These are phyloP conservation scores for Drosophila helvetica DNA, from an alignment of 2,888 invertebrate species.

Conservation along the genomic window DNA sequence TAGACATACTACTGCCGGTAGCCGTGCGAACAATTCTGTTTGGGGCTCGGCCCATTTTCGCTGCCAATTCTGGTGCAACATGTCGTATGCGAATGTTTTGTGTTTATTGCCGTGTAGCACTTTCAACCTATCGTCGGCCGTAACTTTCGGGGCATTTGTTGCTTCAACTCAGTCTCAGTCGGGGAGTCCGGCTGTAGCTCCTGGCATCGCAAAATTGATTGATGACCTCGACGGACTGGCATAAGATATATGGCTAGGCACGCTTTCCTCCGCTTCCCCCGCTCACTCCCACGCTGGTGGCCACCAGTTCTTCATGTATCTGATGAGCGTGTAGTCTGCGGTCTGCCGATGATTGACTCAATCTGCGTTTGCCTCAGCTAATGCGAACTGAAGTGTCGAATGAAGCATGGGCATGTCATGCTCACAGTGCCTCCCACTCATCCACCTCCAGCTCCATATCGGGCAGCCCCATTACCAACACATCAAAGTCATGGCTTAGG, in stretches of 20 bases:
- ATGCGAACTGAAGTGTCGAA: slow-evolving; percentile 55
- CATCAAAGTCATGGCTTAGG: slow-evolving; percentile 30
- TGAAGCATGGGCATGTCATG: not conserved
- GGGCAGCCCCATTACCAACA: not conserved
- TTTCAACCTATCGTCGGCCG: slow-evolving; percentile 51
- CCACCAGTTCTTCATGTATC: not conserved
- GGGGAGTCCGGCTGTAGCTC: slow-evolving; percentile 42
- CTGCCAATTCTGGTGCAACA: slow-evolving; percentile 59
- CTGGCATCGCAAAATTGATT: slow-evolving; percentile 56
- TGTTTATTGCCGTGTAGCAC: slow-evolving; percentile 67
- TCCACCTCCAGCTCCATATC: not conserved
- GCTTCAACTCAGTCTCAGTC: slow-evolving; percentile 35
- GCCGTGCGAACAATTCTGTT: slow-evolving; percentile 12
- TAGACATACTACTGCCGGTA: slow-evolving; percentile 55
- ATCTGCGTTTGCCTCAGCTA: slow-evolving; percentile 56
- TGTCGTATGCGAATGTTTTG: slow-evolving; percentile 68
- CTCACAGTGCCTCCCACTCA: slow-evolving; percentile 17
- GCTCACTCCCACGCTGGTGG: too few species aligned
- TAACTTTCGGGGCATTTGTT: slow-evolving; percentile 52
- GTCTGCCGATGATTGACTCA: slow-evolving; percentile 69
- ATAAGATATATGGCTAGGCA: not conserved
- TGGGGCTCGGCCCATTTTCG: not conserved
- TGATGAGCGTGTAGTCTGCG: slow-evolving; percentile 29
- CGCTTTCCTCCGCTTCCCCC: too few species aligned
- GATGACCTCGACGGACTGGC: slow-evolving; percentile 50